Conservation (phyloP, 2,888 invertebrate genomes). For the Thymelicus lineola region DNA sequence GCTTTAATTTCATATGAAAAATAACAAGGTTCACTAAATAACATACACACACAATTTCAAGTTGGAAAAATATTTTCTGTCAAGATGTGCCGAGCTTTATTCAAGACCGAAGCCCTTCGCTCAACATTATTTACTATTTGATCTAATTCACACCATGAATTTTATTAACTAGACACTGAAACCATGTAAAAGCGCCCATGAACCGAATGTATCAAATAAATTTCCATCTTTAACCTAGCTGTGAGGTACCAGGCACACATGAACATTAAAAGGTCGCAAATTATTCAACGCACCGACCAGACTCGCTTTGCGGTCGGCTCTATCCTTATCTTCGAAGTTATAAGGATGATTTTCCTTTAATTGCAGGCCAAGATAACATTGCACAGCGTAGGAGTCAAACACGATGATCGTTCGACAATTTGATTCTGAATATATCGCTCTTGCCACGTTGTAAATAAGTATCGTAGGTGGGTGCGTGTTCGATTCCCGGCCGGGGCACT, state of each 20-base stretch:
- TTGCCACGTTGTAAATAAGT: conserved; percentile 72
- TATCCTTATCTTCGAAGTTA: conserved; percentile 32
- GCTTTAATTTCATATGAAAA: too few relatives aligned
- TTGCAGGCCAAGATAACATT: conserved; percentile 40
- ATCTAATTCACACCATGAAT: too few relatives aligned
- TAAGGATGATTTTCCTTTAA: conserved; percentile 51
- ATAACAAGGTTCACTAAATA: too few relatives aligned
- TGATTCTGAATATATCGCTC: conserved; percentile 76
- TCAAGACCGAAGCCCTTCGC: too few relatives aligned
- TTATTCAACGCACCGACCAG: conserved; percentile 56
- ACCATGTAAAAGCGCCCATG: conserved; percentile 11
- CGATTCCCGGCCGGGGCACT: conserved; percentile 66
- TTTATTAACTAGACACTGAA: neutral
- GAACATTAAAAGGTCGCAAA: conserved; percentile 71
- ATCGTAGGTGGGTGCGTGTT: conserved; percentile 70
- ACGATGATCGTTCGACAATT: conserved; percentile 79
- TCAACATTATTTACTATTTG: too few relatives aligned
- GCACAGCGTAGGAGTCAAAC: conserved; percentile 70
- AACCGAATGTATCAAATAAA: conserved; percentile 31
- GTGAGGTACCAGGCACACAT: conserved; percentile 65
- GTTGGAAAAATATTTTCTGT: too few relatives aligned
- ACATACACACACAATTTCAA: too few relatives aligned
- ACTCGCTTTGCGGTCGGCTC: conserved; percentile 29
- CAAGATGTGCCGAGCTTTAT: too few relatives aligned
- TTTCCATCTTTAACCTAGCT: conserved; percentile 37